phyloP scores from a whole-genome alignment of 2,888 invertebrate genomes.

The Ametastegia equiseti region DNA sequence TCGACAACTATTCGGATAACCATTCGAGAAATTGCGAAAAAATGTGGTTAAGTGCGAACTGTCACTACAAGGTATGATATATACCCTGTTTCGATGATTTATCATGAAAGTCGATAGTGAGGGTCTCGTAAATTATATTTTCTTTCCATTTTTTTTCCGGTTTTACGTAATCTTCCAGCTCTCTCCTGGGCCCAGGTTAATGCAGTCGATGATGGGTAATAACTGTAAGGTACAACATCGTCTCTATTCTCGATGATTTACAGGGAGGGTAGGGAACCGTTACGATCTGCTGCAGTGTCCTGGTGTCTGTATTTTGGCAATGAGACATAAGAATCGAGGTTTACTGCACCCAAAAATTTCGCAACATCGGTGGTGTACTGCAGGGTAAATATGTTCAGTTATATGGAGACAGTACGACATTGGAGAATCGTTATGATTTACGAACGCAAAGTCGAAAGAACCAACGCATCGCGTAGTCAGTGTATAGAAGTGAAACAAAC shows the following conservation, averaged over 20 bases:
- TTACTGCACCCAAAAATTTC: conserved; percentile 34
- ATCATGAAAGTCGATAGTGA: neutral
- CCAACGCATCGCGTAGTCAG: no score
- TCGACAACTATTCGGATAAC: no score
- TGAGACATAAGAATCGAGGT: neutral
- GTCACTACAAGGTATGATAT: no score
- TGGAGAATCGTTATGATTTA: neutral
- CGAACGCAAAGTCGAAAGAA: neutral
- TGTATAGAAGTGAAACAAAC: neutral
- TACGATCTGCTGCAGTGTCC: no score
- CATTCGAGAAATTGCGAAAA: no score
- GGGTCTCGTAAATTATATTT: neutral
- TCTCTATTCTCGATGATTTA: conserved; percentile 17
- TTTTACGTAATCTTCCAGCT: neutral
- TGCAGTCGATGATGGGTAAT: conserved; percentile 5
- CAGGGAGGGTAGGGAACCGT: neutral
- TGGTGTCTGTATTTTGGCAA: neutral
- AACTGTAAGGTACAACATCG: conserved; percentile 27
- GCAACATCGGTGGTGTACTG: neutral
- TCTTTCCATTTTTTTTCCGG: neutral
- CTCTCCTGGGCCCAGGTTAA: neutral
- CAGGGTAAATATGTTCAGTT: neutral
- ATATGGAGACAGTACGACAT: no score
- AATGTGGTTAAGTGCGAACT: no score
- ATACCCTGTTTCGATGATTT: no score